Percentiles rank a stretch among this genome's conserved stretches.
phyloP scores from a whole-genome alignment of 2,888 invertebrate species.

The Drosophila cognata region DNA sequence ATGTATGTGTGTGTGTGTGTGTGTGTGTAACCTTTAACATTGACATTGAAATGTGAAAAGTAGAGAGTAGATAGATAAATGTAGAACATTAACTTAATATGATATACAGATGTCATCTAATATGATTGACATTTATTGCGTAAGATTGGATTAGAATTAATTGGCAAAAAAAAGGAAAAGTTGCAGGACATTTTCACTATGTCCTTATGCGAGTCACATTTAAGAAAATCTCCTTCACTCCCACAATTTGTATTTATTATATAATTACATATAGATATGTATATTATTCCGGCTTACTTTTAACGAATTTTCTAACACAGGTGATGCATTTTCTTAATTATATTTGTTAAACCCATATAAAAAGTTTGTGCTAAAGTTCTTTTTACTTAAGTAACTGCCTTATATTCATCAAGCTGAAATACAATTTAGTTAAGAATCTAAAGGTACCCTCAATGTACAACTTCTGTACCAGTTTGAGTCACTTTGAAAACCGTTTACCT shows the following conservation, averaged over 20 bases:
- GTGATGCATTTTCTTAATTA: background rate
- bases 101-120: conserved; percentile 11
- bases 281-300: background rate
- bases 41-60: conserved; percentile 25
- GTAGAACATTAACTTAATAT: background rate
- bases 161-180: background rate
- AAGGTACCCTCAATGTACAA: conserved; percentile 5
- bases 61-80: conserved; percentile 5
- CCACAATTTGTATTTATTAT: background rate
- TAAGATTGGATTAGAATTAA: background rate
- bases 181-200: background rate
- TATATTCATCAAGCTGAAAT: background rate
- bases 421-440: conserved; percentile 23
- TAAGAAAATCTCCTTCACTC: background rate
- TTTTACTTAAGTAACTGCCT: background rate
- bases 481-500: conserved; percentile 18
- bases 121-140: conserved; percentile 5
- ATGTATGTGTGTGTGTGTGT: background rate
- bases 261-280: background rate
- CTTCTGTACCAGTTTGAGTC: conserved; percentile 13
- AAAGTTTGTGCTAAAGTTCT: background rate
- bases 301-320: background rate
- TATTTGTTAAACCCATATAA: background rate
- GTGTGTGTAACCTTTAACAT: conserved; percentile 4
- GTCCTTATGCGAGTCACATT: background rate